Conservation (phyloP, 1,140 invertebrate species). For the Bombus soroeensis region DNA sequence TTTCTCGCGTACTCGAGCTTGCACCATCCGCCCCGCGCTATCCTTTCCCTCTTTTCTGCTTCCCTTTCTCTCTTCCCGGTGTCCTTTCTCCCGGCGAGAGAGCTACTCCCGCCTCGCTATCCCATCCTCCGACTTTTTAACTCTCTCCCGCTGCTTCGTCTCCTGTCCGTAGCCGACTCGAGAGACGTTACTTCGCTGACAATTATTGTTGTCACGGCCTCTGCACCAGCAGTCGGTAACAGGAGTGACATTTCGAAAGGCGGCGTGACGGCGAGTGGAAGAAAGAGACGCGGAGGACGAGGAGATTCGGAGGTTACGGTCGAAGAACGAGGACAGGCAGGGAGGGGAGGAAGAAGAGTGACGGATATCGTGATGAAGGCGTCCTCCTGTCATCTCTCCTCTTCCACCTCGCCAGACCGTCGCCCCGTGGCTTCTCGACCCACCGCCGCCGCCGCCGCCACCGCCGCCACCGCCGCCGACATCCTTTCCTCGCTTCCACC, state of each 20-base stretch:
- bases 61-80: too few relatives aligned
- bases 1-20: conserved; percentile 12
- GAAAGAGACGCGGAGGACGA: conserved; percentile 62
- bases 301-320: conserved; percentile 55
- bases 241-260: conserved; percentile 77
- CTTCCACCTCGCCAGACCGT: conserved; percentile 51
- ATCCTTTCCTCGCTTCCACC: conserved; percentile 15
- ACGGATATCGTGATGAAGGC: conserved; percentile 79
- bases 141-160: conserved; percentile 28
- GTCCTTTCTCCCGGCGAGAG: conserved; percentile 2
- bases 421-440: conserved; percentile 52
- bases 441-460: conserved; percentile 16
- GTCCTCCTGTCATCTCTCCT: conserved; percentile 75
- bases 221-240: conserved; percentile 74
- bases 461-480: not conserved
- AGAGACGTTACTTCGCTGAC: conserved; percentile 79
- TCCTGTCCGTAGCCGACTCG: conserved; percentile 45
- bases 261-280: conserved; percentile 75
- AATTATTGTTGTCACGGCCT: conserved; percentile 81
- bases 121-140: conserved; percentile 32
- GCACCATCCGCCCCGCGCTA: conserved; percentile 45
- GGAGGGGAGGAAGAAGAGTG: conserved; percentile 64
- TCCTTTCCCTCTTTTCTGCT: conserved; percentile 31
- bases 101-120: not conserved
- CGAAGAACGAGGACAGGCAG: conserved; percentile 46